A percentile compares a stretch with the other conserved stretches of the same genome.
Evolutionary conservation across 1,140 invertebrate genomes (phyloP).

Genomic region (Himalopsyche phryganea): DNA sequence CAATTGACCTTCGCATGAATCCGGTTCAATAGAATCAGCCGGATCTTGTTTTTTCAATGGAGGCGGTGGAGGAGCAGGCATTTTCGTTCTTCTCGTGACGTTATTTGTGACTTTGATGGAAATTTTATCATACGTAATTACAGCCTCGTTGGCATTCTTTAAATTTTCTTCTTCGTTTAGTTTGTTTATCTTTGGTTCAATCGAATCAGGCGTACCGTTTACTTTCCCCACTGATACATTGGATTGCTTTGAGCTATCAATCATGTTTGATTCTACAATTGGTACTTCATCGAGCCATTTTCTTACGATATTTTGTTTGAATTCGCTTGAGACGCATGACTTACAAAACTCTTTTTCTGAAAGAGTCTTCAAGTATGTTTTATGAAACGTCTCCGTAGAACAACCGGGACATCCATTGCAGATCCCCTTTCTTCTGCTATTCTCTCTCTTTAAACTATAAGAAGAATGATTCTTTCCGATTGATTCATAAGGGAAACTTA

Average conservation of each 20-base stretch:
- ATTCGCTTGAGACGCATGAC: constrained; percentile 53
- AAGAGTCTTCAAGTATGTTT: constrained; percentile 36
- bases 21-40: not conserved
- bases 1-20: not conserved
- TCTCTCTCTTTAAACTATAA: constrained; percentile 55
- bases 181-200: constrained; percentile 37
- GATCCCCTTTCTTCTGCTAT: constrained; percentile 48
- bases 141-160: constrained; percentile 20
- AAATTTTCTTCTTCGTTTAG: not conserved
- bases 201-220: constrained; percentile 44
- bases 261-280: constrained; percentile 36
- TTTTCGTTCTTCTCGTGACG: constrained; percentile 36
- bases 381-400: constrained; percentile 41
- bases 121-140: constrained; percentile 9
- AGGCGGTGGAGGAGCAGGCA: constrained; percentile 49
- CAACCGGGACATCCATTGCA: constrained; percentile 68
- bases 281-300: constrained; percentile 77
- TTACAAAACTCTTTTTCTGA: constrained; percentile 50
- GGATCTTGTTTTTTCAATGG: constrained; percentile 13
- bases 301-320: constrained; percentile 50
- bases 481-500: constrained; percentile 17
- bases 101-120: constrained; percentile 13
- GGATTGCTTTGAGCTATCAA: constrained; percentile 20
- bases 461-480: constrained; percentile 17
- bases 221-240: constrained; percentile 47